These are phyloP conservation scores for Drosophila parvula DNA, from an alignment of 1,140 invertebrate genomes.

Conservation along the genomic window DNA sequence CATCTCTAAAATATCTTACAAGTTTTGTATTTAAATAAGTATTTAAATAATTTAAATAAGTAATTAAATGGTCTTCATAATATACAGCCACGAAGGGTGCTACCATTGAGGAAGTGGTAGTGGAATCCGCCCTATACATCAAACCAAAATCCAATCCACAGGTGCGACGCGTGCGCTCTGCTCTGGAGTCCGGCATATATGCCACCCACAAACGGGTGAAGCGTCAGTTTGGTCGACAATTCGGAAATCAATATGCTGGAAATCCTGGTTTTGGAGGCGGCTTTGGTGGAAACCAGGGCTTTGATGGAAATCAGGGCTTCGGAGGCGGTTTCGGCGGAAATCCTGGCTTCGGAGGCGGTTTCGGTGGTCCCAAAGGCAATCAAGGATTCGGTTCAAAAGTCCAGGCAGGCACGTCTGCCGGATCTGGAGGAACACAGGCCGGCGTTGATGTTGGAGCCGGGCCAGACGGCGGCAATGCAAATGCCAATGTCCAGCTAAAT, in stretches of 20 bases:
- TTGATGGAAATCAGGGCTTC: slow-evolving; percentile 1
- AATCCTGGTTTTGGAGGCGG: slow-evolving; percentile 24
- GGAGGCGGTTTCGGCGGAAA: slow-evolving; percentile 22
- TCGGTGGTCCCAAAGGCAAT: slow-evolving; percentile 23
- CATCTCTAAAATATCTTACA: no score
- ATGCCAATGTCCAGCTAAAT: slow-evolving; percentile 55
- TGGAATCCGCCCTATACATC: slow-evolving; percentile 83
- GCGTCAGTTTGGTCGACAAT: slow-evolving; percentile 42
- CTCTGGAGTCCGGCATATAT: slow-evolving; percentile 32
- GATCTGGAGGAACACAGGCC: slow-evolving; percentile 47
- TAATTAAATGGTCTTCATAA: background rate
- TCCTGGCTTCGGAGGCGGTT: slow-evolving; percentile 29
- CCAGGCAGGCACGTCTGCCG: slow-evolving; percentile 49
- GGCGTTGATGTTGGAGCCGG: slow-evolving; percentile 62
- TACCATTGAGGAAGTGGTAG: slow-evolving; percentile 82
- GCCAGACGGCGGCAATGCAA: slow-evolving; percentile 62
- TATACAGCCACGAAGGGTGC: slow-evolving; percentile 64
- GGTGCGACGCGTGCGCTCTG: slow-evolving; percentile 65
- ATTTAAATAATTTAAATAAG: background rate
- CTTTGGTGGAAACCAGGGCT: slow-evolving; percentile 17
- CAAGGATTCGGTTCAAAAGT: slow-evolving; percentile 9
- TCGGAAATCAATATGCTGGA: slow-evolving; percentile 25
- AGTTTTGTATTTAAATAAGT: background rate
- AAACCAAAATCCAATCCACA: slow-evolving; percentile 69
- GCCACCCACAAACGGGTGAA: slow-evolving; percentile 72